Conservation (phyloP, 2,888 invertebrate species). For the Andrena fulva region DNA sequence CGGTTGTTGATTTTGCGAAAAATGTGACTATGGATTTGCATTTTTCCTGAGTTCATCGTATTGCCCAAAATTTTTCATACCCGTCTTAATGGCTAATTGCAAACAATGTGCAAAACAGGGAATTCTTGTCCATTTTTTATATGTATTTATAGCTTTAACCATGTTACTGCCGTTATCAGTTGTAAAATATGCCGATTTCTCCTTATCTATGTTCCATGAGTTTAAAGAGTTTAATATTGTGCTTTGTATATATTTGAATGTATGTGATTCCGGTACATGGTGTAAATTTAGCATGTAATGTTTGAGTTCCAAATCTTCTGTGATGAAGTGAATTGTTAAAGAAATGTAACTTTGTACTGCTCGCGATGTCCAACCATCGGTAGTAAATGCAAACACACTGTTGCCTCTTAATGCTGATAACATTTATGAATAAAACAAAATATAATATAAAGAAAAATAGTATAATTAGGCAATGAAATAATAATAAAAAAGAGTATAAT, state of each 20-base stretch:
- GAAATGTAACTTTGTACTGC: slow-evolving; percentile 15
- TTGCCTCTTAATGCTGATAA: slow-evolving; percentile 4
- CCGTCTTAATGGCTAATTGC: neutral
- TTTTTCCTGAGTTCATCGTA: neutral
- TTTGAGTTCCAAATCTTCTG: neutral
- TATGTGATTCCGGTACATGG: slow-evolving; percentile 3
- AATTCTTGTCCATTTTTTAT: neutral
- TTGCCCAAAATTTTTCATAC: neutral
- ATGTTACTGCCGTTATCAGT: slow-evolving; percentile 14
- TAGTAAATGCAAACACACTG: slow-evolving; percentile 8
- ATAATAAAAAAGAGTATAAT: neutral
- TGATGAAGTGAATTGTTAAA: neutral
- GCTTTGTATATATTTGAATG: slow-evolving; percentile 5
- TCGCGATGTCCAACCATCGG: slow-evolving; percentile 19
- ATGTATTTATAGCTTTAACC: slow-evolving; percentile 12
- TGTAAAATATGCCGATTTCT: neutral
- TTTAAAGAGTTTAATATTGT: neutral
- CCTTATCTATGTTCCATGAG: neutral
- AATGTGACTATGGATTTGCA: neutral
- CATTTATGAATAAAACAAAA: neutral
- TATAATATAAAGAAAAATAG: neutral
- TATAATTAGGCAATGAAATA: neutral
- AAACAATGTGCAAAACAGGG: slow-evolving; percentile 5
- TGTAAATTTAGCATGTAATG: neutral
- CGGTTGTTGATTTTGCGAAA: slow-evolving; percentile 6